phyloP scores from a whole-genome alignment of 2,797 vertebrate species.

The Graptemys geographica region DNA sequence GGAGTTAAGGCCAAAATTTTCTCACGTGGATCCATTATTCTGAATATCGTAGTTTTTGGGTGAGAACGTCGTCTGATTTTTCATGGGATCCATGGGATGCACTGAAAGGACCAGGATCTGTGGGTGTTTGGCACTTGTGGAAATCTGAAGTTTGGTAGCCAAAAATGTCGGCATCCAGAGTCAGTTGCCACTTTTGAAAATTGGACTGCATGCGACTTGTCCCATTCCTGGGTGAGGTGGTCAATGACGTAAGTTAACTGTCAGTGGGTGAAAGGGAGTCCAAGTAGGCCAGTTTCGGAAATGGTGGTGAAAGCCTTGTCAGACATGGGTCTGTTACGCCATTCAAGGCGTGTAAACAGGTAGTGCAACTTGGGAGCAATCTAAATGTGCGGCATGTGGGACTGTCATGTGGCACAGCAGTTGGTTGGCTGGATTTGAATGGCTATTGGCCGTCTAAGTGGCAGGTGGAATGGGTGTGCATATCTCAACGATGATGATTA shows the following conservation, averaged over 20 bases:
- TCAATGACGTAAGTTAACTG: background rate
- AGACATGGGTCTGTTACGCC: background rate
- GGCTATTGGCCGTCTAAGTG: background rate
- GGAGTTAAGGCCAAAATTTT: background rate
- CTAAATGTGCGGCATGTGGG: background rate
- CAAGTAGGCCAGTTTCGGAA: background rate
- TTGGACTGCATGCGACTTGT: background rate
- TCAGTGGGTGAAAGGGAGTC: background rate
- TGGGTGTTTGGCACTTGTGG: background rate
- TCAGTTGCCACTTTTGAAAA: background rate
- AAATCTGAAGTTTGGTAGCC: background rate
- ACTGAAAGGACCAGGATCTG: background rate
- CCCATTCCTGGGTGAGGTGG: background rate
- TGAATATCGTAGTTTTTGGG: background rate
- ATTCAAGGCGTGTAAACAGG: background rate
- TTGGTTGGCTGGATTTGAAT: background rate
- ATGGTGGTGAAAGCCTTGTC: slow-evolving; percentile 21
- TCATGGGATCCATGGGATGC: background rate
- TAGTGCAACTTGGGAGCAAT: background rate
- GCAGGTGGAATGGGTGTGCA: background rate
- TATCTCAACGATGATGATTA: background rate
- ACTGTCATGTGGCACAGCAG: background rate
- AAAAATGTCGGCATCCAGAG: slow-evolving; percentile 9
- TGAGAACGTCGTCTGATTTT: background rate
- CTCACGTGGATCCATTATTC: background rate